Evolutionary conservation across 2,888 invertebrate species (phyloP).

Genomic region (Notodonta ziczac): DNA sequence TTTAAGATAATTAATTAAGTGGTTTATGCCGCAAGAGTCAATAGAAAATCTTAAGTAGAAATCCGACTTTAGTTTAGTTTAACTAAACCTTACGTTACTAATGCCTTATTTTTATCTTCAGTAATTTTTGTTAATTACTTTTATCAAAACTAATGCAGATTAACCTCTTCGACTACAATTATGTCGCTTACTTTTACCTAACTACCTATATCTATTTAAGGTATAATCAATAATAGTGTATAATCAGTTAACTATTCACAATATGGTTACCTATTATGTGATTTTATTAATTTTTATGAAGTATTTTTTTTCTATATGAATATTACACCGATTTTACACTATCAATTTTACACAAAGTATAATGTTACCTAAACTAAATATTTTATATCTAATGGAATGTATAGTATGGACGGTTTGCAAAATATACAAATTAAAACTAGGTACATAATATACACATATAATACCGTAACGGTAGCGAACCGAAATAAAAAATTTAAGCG

Average conservation of each 20-base stretch:
- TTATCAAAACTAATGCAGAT: not conserved
- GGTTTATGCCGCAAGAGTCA: conserved; percentile 43
- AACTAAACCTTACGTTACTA: not conserved
- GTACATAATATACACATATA: not conserved
- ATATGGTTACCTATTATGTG: too few relatives aligned
- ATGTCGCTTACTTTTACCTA: not conserved
- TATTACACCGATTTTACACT: too few relatives aligned
- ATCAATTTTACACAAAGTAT: too few relatives aligned
- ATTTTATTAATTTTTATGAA: too few relatives aligned
- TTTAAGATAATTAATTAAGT: conserved; percentile 42
- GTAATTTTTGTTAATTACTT: not conserved
- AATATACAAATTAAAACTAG: conserved; percentile 8
- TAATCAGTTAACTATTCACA: too few relatives aligned
- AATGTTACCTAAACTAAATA: too few relatives aligned
- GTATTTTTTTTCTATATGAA: too few relatives aligned
- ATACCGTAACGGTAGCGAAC: too few relatives aligned
- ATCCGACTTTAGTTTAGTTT: conserved; percentile 12
- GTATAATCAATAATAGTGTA: not conserved
- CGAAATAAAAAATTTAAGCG: too few relatives aligned
- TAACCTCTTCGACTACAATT: not conserved
- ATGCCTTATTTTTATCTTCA: not conserved
- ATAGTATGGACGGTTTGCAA: conserved; percentile 62
- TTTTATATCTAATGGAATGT: conserved; percentile 61
- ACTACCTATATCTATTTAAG: not conserved
- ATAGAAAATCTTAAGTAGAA: conserved; percentile 18